phyloP scores from a whole-genome alignment of 23 tunicate genomes.

The Ciona savignyi region DNA sequence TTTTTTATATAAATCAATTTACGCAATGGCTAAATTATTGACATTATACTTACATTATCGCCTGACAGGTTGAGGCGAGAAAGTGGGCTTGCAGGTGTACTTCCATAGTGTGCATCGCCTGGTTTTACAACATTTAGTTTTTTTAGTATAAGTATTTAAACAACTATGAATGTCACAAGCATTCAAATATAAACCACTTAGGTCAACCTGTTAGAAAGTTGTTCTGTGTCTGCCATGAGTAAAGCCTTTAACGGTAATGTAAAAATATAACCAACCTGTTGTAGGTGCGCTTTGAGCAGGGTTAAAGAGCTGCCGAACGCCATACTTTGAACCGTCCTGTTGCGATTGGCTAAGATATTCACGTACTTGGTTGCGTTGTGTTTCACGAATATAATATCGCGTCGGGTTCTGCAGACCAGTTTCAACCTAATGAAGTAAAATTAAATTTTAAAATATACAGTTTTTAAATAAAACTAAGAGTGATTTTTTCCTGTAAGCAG shows the following conservation, averaged over 20 bases:
- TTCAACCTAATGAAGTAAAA: slow-evolving; percentile 29
- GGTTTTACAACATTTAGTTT: neutral
- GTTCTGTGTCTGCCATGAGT: neutral
- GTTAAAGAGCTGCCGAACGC: slow-evolving; percentile 24
- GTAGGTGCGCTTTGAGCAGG: slow-evolving; percentile 28
- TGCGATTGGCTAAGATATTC: slow-evolving; percentile 70
- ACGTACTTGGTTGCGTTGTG: slow-evolving; percentile 57
- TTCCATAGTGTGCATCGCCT: slow-evolving; percentile 8
- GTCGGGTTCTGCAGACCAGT: slow-evolving; percentile 65
- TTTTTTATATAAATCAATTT: too few species aligned
- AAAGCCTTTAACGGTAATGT: neutral
- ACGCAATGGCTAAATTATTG: too few species aligned
- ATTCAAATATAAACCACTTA: neutral
- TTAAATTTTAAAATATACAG: neutral
- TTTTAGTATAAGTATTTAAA: neutral
- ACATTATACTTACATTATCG: too few species aligned
- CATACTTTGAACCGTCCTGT: slow-evolving; percentile 46
- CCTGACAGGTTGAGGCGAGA: slow-evolving; percentile 47
- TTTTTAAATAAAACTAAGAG: neutral
- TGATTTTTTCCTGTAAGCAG: too few species aligned
- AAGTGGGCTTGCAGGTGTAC: slow-evolving; percentile 80
- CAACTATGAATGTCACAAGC: neutral
- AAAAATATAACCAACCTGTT: neutral
- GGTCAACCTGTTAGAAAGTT: neutral
- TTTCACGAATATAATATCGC: slow-evolving; percentile 51